Percentiles rank a stretch among this genome's conserved stretches.
These are phyloP conservation scores for Nesometra sesokonis DNA, from an alignment of 35 echinoderm and acorn worm genomes.

Conservation along the genomic window DNA sequence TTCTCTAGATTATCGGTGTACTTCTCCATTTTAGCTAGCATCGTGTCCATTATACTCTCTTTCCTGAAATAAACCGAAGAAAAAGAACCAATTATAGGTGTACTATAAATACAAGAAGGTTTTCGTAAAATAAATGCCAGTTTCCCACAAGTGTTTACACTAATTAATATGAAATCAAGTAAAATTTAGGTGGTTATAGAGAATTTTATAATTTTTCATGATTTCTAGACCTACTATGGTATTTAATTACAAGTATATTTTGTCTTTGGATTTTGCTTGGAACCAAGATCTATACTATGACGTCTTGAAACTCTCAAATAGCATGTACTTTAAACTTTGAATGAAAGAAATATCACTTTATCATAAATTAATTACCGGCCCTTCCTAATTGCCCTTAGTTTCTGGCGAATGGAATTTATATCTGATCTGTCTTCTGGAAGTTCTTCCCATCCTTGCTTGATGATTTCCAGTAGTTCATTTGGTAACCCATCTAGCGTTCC, in stretches of 20 bases:
- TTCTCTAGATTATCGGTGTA: constrained; percentile 91
- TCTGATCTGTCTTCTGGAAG: constrained; percentile 70
- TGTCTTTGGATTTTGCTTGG: too few relatives aligned
- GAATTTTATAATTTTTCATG: too few relatives aligned
- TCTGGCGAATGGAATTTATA: constrained; percentile 54
- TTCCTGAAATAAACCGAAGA: constrained; percentile 23
- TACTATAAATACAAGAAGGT: too few relatives aligned
- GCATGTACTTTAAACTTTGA: too few relatives aligned
- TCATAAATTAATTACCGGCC: constrained; percentile 29
- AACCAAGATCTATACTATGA: too few relatives aligned
- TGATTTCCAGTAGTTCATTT: constrained; percentile 32
- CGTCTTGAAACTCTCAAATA: too few relatives aligned
- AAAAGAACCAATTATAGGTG: not conserved
- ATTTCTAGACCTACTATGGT: too few relatives aligned
- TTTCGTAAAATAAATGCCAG: too few relatives aligned
- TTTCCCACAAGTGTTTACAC: too few relatives aligned
- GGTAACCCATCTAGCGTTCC: not conserved
- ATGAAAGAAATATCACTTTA: not conserved
- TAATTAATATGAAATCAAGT: too few relatives aligned
- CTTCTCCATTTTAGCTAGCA: constrained; percentile 96
- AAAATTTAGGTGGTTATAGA: too few relatives aligned
- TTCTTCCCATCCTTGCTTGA: constrained; percentile 77
- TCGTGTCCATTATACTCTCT: constrained; percentile 85
- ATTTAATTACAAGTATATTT: too few relatives aligned
- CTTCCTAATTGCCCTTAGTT: constrained; percentile 59